phyloP scores from a whole-genome alignment of 1,140 invertebrate genomes.

The Bombus superbus region DNA sequence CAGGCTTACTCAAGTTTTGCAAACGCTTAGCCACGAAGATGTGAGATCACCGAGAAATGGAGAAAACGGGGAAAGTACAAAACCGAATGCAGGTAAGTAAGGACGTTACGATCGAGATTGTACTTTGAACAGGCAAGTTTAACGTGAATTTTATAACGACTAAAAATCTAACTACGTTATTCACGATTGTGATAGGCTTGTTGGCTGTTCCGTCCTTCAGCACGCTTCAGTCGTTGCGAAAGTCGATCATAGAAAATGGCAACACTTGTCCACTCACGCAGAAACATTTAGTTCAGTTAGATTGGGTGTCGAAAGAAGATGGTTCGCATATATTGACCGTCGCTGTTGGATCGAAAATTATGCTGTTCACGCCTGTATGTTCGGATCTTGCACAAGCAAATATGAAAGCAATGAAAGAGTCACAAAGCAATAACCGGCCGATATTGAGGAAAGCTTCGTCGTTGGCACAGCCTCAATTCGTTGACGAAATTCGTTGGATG shows the following conservation, averaged over 20 bases:
- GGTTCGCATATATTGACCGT: constrained; percentile 99
- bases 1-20: constrained; percentile 87
- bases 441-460: constrained; percentile 94
- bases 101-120: neutral
- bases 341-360: constrained; percentile 95
- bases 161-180: neutral
- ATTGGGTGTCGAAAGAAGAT: constrained; percentile 99
- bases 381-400: constrained; percentile 95
- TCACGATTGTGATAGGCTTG: constrained; percentile 82
- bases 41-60: constrained; percentile 79
- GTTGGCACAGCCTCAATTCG: constrained; percentile 91
- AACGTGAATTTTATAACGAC: neutral
- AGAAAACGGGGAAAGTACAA: constrained; percentile 75
- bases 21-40: constrained; percentile 85
- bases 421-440: constrained; percentile 90
- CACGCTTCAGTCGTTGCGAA: constrained; percentile 93
- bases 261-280: constrained; percentile 94
- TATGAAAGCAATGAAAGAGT: constrained; percentile 94
- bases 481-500: constrained; percentile 97
- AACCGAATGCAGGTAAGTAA: constrained; percentile 73
- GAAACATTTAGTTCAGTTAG: constrained; percentile 95
- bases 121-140: neutral
- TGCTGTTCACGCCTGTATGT: constrained; percentile 93
- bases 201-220: constrained; percentile 96
- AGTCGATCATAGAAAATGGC: constrained; percentile 95